A percentile compares a stretch with the other conserved stretches of the same genome.
These are phyloP conservation scores for Pterocles burchelli DNA, from an alignment of 2,113 vertebrate species.

Conservation along the genomic window DNA sequence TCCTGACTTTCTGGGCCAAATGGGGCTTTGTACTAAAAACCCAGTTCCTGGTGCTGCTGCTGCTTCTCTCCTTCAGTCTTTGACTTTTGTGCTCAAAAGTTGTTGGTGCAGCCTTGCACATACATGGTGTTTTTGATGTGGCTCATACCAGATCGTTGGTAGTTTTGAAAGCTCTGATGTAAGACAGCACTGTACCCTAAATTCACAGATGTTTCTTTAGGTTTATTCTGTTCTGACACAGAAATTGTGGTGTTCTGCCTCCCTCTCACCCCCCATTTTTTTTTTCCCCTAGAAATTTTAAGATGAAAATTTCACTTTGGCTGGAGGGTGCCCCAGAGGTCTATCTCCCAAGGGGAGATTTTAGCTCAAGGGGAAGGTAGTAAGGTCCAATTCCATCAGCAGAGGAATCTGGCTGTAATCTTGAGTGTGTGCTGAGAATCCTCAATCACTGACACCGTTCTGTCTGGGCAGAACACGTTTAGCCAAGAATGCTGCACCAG, in stretches of 20 bases:
- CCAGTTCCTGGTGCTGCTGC: background rate
- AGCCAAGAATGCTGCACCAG: background rate
- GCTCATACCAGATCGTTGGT: fast-evolving
- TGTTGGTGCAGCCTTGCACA: background rate
- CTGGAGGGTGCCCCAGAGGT: background rate
- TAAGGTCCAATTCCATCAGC: background rate
- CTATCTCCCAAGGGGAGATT: too few relatives aligned
- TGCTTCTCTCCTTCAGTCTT: background rate
- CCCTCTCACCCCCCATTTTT: fast-evolving
- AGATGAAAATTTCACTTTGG: background rate
- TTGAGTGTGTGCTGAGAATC: background rate
- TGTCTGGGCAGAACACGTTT: background rate
- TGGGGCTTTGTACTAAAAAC: background rate
- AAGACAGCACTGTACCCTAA: too few relatives aligned
- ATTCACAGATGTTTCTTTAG: background rate
- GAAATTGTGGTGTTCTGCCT: background rate
- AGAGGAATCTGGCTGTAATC: background rate
- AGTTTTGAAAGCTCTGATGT: background rate
- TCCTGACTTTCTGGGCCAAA: background rate
- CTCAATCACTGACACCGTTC: background rate
- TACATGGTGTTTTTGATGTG: background rate
- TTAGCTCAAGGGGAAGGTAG: background rate
- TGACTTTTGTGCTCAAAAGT: background rate
- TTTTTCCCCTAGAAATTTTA: background rate
- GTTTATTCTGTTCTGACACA: background rate